Evolutionary conservation across 2,797 vertebrate species (phyloP).

Genomic region (Gallirallus australis): DNA sequence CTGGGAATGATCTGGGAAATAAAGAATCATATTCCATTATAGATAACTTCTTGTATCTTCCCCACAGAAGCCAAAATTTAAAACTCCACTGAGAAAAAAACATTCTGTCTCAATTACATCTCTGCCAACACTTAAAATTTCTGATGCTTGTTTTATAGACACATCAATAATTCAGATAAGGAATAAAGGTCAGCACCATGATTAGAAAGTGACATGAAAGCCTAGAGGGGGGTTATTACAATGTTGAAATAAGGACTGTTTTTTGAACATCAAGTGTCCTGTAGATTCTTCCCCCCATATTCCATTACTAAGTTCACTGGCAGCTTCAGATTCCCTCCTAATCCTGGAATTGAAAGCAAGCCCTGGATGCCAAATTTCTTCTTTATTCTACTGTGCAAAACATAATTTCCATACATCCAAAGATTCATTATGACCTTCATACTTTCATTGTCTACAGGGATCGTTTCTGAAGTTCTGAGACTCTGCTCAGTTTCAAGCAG

Average conservation of each 20-base stretch:
- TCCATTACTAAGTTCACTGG: background rate
- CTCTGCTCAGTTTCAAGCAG: constrained; percentile 4
- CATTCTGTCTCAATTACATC: background rate
- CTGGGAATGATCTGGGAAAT: background rate
- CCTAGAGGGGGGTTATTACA: background rate
- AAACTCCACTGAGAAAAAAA: background rate
- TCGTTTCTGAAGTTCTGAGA: constrained; percentile 19
- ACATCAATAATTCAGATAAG: background rate
- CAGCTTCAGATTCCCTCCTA: background rate
- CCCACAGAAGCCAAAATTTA: background rate
- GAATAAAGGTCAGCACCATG: background rate
- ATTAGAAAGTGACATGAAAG: background rate
- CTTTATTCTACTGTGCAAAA: constrained; percentile 10
- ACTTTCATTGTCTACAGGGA: constrained; percentile 15
- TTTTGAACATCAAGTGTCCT: background rate
- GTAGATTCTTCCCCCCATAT: background rate
- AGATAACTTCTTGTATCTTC: background rate
- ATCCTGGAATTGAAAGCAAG: background rate
- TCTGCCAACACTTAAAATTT: background rate
- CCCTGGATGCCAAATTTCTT: background rate
- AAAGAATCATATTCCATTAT: background rate
- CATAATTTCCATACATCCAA: constrained; percentile 13
- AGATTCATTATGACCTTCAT: constrained; percentile 58
- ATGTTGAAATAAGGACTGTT: background rate
- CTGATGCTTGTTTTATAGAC: background rate